These are phyloP conservation scores for Luperina nickerlii DNA, from an alignment of 2,888 invertebrate genomes.

Conservation along the genomic window DNA sequence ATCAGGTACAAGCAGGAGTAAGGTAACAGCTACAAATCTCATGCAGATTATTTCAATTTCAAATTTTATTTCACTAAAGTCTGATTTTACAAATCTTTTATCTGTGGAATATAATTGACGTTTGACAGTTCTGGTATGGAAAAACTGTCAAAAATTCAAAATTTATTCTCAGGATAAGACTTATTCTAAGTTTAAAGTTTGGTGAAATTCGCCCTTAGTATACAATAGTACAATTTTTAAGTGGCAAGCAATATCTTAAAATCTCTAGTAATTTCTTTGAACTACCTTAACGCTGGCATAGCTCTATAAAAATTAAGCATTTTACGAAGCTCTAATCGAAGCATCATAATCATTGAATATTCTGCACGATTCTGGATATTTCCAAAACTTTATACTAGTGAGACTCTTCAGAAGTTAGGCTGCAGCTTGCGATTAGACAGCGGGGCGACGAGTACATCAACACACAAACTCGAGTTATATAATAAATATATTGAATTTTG, in stretches of 20 bases:
- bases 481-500: background rate
- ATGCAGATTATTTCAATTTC: background rate
- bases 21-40: background rate
- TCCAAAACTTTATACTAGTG: background rate
- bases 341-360: background rate
- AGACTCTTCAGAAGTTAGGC: background rate
- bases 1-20: constrained; percentile 33
- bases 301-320: background rate
- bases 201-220: too few species aligned
- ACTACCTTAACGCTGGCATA: background rate
- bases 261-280: background rate
- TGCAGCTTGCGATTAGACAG: background rate
- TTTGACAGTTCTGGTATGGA: too few species aligned
- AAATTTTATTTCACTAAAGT: background rate
- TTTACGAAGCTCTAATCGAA: background rate
- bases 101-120: too few species aligned
- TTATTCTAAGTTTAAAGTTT: too few species aligned
- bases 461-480: background rate
- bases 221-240: background rate
- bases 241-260: background rate
- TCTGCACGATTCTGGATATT: background rate
- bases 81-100: too few species aligned
- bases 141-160: too few species aligned
- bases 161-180: too few species aligned
- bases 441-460: background rate